Evolutionary conservation across 92 coral and sea anemone genomes (phyloP).

Genomic region (Pocillopora grandis): DNA sequence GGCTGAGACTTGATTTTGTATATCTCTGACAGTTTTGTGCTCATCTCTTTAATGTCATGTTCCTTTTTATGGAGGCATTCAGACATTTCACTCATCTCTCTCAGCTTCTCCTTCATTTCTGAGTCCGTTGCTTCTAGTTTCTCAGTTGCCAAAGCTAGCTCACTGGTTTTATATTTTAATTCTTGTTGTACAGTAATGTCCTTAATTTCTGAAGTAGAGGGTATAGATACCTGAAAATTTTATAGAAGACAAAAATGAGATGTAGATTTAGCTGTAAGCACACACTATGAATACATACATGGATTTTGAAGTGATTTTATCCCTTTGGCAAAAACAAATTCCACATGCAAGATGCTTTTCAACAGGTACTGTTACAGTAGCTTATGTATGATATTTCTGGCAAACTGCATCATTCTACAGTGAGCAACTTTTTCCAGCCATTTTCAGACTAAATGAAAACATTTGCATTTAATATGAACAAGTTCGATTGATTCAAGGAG

Average conservation of each 20-base stretch:
- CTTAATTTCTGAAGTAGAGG: conserved; percentile 12
- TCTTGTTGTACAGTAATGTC: conserved; percentile 28
- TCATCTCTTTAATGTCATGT: conserved; percentile 49
- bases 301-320: no score
- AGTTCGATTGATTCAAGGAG: no score
- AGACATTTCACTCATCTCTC: conserved; percentile 49
- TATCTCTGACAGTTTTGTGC: conserved; percentile 39
- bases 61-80: conserved; percentile 63
- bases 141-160: not conserved
- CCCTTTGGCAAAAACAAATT: no score
- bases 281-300: not conserved
- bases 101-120: conserved; percentile 62
- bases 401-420: no score
- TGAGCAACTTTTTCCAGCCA: no score
- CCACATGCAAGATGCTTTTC: no score
- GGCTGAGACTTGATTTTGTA: conserved; percentile 49
- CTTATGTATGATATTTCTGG: no score
- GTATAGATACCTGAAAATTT: not conserved
- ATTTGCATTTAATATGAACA: no score
- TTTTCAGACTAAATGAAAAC: no score
- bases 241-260: not conserved
- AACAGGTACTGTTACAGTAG: no score
- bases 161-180: conserved; percentile 34
- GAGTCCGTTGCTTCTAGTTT: conserved; percentile 25
- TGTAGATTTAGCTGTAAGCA: not conserved